phyloP scores from a whole-genome alignment of 2,888 invertebrate species.

The Creontiades dilutus region DNA sequence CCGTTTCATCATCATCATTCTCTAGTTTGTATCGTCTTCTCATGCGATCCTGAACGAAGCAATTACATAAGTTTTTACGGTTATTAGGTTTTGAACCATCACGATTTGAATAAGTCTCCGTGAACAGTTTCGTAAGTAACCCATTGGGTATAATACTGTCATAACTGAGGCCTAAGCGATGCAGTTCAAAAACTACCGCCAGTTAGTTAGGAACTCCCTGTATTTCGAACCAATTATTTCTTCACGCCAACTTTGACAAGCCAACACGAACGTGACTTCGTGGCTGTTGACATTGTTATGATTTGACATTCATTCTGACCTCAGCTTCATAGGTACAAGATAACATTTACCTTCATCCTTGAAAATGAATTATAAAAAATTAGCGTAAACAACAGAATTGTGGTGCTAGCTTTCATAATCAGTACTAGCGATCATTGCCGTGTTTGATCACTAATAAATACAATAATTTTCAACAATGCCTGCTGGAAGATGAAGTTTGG shows the following conservation, averaged over 20 bases:
- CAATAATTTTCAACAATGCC: no score
- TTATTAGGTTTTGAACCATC: neutral
- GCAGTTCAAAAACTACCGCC: neutral
- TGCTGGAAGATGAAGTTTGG: no score
- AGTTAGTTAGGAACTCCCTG: neutral
- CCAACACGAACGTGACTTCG: no score
- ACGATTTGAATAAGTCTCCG: neutral
- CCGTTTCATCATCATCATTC: neutral
- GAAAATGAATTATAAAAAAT: no score
- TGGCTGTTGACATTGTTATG: no score
- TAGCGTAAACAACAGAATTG: no score
- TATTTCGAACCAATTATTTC: neutral
- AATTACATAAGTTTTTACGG: neutral
- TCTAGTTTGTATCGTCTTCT: neutral
- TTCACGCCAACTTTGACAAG: neutral
- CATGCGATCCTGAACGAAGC: neutral
- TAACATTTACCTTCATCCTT: no score
- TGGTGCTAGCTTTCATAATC: no score
- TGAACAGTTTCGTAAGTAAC: neutral
- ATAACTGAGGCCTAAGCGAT: neutral
- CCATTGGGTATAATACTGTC: neutral
- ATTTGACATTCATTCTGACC: no score
- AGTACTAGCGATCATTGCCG: no score
- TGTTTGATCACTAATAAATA: no score
- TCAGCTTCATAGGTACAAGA: no score